Evolutionary conservation across 2,797 vertebrate species (phyloP).

Genomic region (Argya squamiceps): DNA sequence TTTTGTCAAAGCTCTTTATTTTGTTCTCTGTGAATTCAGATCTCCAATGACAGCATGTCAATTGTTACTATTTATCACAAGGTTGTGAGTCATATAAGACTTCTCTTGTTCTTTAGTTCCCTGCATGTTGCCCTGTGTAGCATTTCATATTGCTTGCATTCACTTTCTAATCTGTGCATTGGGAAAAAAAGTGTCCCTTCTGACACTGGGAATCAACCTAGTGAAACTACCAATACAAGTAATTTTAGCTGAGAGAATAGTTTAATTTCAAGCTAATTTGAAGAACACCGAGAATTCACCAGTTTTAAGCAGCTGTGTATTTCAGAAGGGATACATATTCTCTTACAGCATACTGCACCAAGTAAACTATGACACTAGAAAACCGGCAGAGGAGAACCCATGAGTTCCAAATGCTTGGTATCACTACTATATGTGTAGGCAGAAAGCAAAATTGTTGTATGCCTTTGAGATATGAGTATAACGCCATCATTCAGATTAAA

Average conservation of each 20-base stretch:
- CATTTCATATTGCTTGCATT: not conserved
- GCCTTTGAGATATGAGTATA: not conserved
- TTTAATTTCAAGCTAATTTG: not conserved
- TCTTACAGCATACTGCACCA: not conserved
- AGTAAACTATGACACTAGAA: not conserved
- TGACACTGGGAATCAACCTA: not conserved
- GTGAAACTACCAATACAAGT: not conserved
- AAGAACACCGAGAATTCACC: not conserved
- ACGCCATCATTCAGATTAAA: not conserved
- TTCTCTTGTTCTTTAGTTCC: not conserved
- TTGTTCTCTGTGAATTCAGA: not conserved
- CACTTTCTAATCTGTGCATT: not conserved
- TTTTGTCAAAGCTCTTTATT: not conserved
- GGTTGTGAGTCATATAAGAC: not conserved
- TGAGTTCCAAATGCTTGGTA: not conserved
- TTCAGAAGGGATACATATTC: not conserved
- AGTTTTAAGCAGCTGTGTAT: not conserved
- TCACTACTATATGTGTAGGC: not conserved
- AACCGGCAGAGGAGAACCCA: not conserved
- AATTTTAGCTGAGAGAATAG: not conserved
- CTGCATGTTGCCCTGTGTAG: not conserved
- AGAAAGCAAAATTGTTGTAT: not conserved
- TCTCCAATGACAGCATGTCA: not conserved
- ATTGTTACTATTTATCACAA: not conserved
- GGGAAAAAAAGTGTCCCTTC: not conserved